Evolutionary conservation across 2,888 invertebrate genomes (phyloP), one percentile per base, ranked within the genome.

Genomic region (Trisateles emortualis): DNA sequence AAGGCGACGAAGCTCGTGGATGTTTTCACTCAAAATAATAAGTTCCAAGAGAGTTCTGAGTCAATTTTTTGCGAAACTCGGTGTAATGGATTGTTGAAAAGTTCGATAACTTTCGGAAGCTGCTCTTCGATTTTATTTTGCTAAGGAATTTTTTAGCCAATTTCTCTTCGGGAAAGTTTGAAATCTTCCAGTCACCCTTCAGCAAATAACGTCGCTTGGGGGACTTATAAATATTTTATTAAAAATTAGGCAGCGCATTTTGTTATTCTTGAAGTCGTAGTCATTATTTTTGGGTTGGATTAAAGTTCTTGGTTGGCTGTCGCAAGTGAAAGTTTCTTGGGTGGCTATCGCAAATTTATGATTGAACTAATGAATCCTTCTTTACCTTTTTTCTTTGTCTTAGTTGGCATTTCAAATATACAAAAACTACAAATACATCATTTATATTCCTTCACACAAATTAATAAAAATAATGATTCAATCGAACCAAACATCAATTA

Each of bases 61-160:
- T 87, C 75, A 87, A 84, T 90, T 91, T 92, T 91, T 91, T 88
- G 84, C 87, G 81, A 88, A 90, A 91, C 88, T 88, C 85, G 84
- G 90, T 90, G 91, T 92, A 91, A 92, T 92, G 90, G 92, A 90
- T 92, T 92, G 91, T 91, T 88, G 88, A 86, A 70, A 90, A 91
- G 78, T 92, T 90, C 87, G 88, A 92, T 91, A 92, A 92, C 87
- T 92, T 91, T 90, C 88, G 92, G 92, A 92, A 90, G 89, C 87
- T 83, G 89, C 88, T 90, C 87, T 86, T 86, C 86, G 90, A 88
- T 90, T 90, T 90, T 88, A 90, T 90, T 92, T 90, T 84, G 82
- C 86, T 67, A 79, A 84, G 81, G 87, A 90, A 88, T 90, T 92
- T 91, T 91, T 91, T 90, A 90, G 90, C 88, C 91, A 91, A 92